Evolutionary conservation across 2,113 vertebrate species (phyloP), one percentile per base, ranked within the genome.

Genomic region (Nesoenas mayeri): DNA sequence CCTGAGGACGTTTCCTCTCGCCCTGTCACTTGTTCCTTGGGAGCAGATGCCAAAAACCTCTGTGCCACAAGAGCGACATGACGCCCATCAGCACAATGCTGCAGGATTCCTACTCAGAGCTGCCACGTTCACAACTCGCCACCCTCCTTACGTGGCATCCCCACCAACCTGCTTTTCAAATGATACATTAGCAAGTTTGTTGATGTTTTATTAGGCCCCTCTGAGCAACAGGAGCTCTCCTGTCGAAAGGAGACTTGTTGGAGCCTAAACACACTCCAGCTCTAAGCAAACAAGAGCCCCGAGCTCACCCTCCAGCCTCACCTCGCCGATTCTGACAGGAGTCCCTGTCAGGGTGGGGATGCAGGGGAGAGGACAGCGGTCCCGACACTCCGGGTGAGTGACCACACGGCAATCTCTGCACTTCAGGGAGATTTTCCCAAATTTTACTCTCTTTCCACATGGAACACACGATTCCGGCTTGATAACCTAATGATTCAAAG

Each of bases 391-490:
- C 0, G 99, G 98, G 73, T 99, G 99, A 28, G 99, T 47, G 4
- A 99, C 98, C 65, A 99, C 98, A 24, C 99, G 97, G 97, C 99
- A 99, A 95, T 99, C 99, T 11, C 99, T 97, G 94, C 99, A 99
- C 89, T 99, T 99, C 4, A 99, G 97, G 4, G 99, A 99, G 58
- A 99, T 95, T 96, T 99, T 99, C 12, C 99, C 99, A 97, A 99
- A 99, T 96, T 99, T 99, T 79, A 99, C 99, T 80, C 99, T 98
- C 96, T 99, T 99, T 5, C 99, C 99, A 83, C 99, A 99, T 0
- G 99, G 99, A n/a, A 99, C 99, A 29, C 99, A 99, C 0, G 99
- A 99, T 65, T 99, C 99, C 0, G 99, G 99, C 91, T 99, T 99
- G 96, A 99, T 99, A 96, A 99, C 99, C 99, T 99, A 48, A 31